These are phyloP conservation scores for Pseudomyrmex flavicornis DNA, from an alignment of 1,140 invertebrate genomes.

Conservation along the genomic window DNA sequence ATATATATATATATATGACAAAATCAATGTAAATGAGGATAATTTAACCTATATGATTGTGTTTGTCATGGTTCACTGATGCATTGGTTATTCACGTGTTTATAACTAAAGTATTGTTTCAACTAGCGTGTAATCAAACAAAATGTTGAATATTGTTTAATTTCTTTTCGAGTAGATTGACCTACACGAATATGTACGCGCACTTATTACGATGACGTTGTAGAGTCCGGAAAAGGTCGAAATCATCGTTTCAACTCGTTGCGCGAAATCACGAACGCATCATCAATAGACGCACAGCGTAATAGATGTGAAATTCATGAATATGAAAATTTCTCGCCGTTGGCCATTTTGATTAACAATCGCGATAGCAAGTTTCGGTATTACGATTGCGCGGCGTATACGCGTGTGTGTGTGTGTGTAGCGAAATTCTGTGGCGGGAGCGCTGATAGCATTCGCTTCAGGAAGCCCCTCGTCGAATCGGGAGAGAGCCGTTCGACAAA, in stretches of 20 bases:
- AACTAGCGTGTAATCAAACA: conserved; percentile 1
- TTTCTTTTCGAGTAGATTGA: not conserved
- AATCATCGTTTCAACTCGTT: conserved; percentile 6
- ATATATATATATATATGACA: not conserved
- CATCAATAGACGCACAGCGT: conserved; percentile 16
- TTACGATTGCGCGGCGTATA: conserved; percentile 24
- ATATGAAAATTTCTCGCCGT: conserved; percentile 50
- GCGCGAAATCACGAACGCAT: conserved; percentile 1
- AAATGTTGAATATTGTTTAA: not conserved
- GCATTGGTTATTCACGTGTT: not conserved
- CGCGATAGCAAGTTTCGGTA: conserved; percentile 21
- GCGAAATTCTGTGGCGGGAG: not conserved
- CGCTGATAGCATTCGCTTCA: conserved; percentile 21
- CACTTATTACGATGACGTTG: not conserved
- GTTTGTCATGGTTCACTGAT: not conserved
- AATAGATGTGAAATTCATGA: conserved; percentile 30
- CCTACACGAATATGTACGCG: not conserved
- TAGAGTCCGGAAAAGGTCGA: not conserved
- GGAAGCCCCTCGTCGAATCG: conserved; percentile 13
- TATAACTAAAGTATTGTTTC: not conserved
- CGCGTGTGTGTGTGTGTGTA: too few relatives aligned
- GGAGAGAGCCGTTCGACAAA: not conserved
- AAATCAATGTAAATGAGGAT: not conserved
- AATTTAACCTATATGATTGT: not conserved
- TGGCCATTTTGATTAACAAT: conserved; percentile 54